Evolutionary conservation across 2,797 vertebrate genomes (phyloP).

Genomic region (Rhinoraja longicauda): DNA sequence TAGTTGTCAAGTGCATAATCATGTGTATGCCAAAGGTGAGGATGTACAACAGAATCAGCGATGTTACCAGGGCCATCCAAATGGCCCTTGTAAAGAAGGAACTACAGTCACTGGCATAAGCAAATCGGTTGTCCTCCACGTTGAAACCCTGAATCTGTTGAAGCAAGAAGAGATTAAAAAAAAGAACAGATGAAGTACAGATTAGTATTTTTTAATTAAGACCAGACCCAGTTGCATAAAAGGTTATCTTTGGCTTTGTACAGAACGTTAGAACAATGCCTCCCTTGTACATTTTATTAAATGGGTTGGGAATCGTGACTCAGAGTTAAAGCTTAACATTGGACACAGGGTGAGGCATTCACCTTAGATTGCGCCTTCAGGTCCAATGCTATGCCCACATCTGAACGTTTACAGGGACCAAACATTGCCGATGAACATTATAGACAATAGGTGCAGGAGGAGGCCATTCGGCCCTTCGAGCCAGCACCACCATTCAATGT

Average conservation of each 20-base stretch:
- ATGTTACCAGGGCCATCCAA: conserved; percentile 53
- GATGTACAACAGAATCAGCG: conserved; percentile 50
- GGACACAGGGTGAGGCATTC: neutral
- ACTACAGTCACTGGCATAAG: conserved; percentile 51
- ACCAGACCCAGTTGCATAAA: neutral
- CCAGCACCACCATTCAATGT: too few relatives aligned
- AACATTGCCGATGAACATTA: neutral
- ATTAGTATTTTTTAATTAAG: neutral
- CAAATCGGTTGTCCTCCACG: conserved; percentile 49
- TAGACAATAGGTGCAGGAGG: too few relatives aligned
- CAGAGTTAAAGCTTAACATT: neutral
- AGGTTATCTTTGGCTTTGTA: neutral
- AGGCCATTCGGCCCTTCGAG: too few relatives aligned
- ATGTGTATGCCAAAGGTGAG: conserved; percentile 49
- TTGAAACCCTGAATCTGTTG: conserved; percentile 56
- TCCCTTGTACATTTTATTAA: neutral
- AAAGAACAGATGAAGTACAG: neutral
- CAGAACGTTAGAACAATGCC: neutral
- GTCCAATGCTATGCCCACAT: neutral
- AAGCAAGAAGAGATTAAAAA: conserved; percentile 37
- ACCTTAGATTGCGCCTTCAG: neutral
- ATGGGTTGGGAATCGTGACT: neutral
- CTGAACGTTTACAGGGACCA: neutral
- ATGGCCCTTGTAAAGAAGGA: conserved; percentile 52
- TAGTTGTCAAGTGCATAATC: conserved; percentile 53